phyloP scores from a whole-genome alignment of 2,113 vertebrate genomes.

The Colius striatus region DNA sequence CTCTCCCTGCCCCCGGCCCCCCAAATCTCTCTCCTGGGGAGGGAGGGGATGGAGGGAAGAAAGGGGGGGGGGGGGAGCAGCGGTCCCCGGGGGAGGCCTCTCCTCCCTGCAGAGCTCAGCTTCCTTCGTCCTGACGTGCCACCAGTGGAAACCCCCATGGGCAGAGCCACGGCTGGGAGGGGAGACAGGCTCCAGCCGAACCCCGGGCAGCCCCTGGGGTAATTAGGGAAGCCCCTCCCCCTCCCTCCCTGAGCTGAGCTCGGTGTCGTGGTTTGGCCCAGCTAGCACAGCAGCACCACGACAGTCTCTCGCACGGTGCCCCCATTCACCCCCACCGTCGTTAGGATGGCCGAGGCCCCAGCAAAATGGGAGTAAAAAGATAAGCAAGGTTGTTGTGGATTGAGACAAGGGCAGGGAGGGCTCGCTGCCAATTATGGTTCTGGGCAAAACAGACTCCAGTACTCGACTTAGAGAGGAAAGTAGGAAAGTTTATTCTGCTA shows the following conservation, averaged over 20 bases:
- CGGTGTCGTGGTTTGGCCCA: too few relatives aligned
- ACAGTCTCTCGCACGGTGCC: too few relatives aligned
- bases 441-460: too few relatives aligned
- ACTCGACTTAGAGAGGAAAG: too few relatives aligned
- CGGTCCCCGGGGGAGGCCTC: slow-evolving; percentile 62
- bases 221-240: neutral
- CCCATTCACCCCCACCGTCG: too few relatives aligned
- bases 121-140: slow-evolving; percentile 6
- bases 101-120: neutral
- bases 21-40: neutral
- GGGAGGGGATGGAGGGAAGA: neutral
- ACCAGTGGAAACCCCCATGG: neutral
- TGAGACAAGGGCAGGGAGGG: too few relatives aligned
- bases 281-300: too few relatives aligned
- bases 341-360: too few relatives aligned
- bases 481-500: too few relatives aligned
- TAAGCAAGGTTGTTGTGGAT: too few relatives aligned
- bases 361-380: too few relatives aligned
- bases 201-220: neutral
- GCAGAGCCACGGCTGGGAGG: neutral
- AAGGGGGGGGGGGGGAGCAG: slow-evolving; percentile 46
- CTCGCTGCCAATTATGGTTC: too few relatives aligned
- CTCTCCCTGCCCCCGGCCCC: neutral
- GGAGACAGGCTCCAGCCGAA: neutral
- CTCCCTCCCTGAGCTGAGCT: neutral